phyloP scores from a whole-genome alignment of 2,113 vertebrate species.

The Oreochromis niloticus region DNA sequence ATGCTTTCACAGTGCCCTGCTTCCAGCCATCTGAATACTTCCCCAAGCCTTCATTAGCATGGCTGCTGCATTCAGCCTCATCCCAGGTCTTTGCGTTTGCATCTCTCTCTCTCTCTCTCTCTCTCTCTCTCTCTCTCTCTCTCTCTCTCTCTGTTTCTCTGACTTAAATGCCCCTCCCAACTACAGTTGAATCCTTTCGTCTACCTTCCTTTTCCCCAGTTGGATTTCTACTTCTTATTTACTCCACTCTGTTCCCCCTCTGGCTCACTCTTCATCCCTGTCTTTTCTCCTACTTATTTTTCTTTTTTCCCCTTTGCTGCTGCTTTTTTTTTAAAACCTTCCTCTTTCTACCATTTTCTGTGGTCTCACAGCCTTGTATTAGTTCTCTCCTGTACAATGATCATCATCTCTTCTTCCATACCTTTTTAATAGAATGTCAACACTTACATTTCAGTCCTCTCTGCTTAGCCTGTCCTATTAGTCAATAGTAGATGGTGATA shows the following conservation, averaged over 20 bases:
- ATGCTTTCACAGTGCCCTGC: slow-evolving; percentile 71
- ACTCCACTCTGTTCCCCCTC: slow-evolving; percentile 38
- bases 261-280: slow-evolving; percentile 34
- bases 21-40: slow-evolving; percentile 59
- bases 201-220: slow-evolving; percentile 23
- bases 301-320: not conserved
- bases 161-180: slow-evolving; percentile 4
- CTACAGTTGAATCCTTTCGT: slow-evolving; percentile 44
- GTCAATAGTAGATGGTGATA: not conserved
- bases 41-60: slow-evolving; percentile 73
- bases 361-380: slow-evolving; percentile 15
- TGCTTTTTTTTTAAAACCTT: not conserved
- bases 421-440: slow-evolving; percentile 34
- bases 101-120: not conserved
- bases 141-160: not conserved
- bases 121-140: not conserved
- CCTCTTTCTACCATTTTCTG: not conserved
- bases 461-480: slow-evolving; percentile 11
- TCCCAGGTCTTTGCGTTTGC: slow-evolving; percentile 54
- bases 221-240: slow-evolving; percentile 54
- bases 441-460: slow-evolving; percentile 11
- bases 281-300: slow-evolving; percentile 38
- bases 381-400: slow-evolving; percentile 28
- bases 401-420: slow-evolving; percentile 18
- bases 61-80: slow-evolving; percentile 64